Evolutionary conservation across 2,797 vertebrate species (phyloP).

Genomic region (Brachyrhaphis roseni): DNA sequence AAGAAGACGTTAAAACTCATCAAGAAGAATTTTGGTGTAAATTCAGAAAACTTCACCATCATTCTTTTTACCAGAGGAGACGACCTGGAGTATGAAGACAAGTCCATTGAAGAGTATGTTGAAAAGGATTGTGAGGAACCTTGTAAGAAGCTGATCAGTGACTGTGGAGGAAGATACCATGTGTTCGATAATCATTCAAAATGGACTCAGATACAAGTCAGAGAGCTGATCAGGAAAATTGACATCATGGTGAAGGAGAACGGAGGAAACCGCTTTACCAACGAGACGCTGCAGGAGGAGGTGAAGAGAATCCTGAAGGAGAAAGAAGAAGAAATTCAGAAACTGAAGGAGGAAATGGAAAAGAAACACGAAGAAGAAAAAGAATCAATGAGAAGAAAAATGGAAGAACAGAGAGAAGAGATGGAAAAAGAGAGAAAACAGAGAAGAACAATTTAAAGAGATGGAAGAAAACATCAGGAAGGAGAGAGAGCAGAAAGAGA

Average conservation of each 20-base stretch:
- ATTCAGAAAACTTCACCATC: too few species aligned
- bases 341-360: neutral
- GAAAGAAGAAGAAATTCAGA: slow-evolving; percentile 15
- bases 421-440: slow-evolving; percentile 17
- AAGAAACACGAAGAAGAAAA: slow-evolving; percentile 5
- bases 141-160: slow-evolving; percentile 7
- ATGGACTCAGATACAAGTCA: too few species aligned
- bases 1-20: too few species aligned
- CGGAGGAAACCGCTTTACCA: slow-evolving; percentile 13
- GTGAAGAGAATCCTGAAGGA: slow-evolving; percentile 1
- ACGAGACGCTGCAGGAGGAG: slow-evolving; percentile 6
- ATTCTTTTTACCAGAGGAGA: slow-evolving; percentile 54
- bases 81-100: too few species aligned
- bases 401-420: neutral
- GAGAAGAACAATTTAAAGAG: slow-evolving; percentile 15
- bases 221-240: too few species aligned
- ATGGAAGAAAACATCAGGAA: neutral
- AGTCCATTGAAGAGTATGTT: too few species aligned
- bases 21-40: too few species aligned
- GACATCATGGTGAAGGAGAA: slow-evolving; percentile 21
- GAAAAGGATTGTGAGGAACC: too few species aligned
- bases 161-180: slow-evolving; percentile 35
- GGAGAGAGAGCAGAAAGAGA: slow-evolving; percentile 5
- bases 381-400: neutral
- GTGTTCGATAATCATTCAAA: too few species aligned